Base-by-base conservation (phyloP, 2,888 invertebrate species). In the Melikaiella ostensackeni region DNA sequence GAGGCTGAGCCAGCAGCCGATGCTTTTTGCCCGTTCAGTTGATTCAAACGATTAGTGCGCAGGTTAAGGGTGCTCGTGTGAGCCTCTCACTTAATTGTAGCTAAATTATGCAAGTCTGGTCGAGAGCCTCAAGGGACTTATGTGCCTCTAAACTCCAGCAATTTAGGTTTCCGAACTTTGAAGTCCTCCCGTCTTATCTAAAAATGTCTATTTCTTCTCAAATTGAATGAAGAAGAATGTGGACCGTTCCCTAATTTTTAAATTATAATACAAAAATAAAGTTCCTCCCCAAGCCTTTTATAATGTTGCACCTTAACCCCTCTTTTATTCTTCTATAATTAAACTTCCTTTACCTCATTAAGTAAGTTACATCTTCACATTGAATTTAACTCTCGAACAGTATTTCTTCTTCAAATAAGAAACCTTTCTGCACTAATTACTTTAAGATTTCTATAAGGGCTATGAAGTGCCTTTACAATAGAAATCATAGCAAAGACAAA, bases 51-150 rank as follows among this genome's bases (percentile, higher is more conserved):
- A 87, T 86, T 83, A 84, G 83, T 87, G 82, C 76, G 74, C 75
- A 70, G 75, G 84, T 79, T 81, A 81, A 83, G 81, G 75, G 81
- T 80, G 77, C 79, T 84, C 81, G 78, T 82, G 79, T 80, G 84
- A 85, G 83, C 81, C 83, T 81, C 81, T 83, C 77, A 79, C 83
- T 83, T 85, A 85, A 85, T 84, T 83, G 75, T 81, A 80, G 80
- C 83, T 81, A 84, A 84, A 85, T 85, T 87, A 87, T 88, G 86
- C 85, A 80, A 81, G 83, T 81, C 84, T 79, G 80, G 74, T 79
- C 77, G 75, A 82, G 79, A 80, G 77, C 19, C 73, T 24, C 46
- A 61, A 55, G 50, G 70, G 55, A 50, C 70, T 55, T 30, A 50
- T 70, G 70, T 55, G 50, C 46, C 50, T 70, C 50, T 50, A 70